Percentiles rank a stretch among this genome's conserved stretches.
Conservation (phyloP, 2,888 invertebrate genomes). For the Apamea monoglypha region DNA sequence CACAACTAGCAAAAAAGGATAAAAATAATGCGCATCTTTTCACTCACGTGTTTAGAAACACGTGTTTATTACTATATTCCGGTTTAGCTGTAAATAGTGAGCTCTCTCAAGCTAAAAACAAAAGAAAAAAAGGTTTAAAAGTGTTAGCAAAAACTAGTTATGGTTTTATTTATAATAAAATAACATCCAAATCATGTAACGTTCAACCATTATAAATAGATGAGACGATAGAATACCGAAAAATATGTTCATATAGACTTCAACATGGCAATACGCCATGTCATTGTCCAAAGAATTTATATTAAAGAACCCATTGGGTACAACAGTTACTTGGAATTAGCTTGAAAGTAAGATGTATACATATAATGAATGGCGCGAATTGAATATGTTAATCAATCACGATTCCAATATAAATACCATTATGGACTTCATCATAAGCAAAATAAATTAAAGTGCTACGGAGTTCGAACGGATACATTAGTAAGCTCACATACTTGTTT, state of each 20-base stretch:
- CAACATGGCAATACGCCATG: background rate
- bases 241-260: background rate
- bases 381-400: conserved; percentile 33
- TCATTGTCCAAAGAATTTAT: background rate
- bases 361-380: background rate
- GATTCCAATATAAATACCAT: conserved; percentile 29
- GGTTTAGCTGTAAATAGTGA: background rate
- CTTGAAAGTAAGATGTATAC: conserved; percentile 10
- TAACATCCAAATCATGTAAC: background rate
- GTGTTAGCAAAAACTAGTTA: conserved; percentile 17
- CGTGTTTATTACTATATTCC: conserved; percentile 1
- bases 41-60: background rate
- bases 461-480: conserved; percentile 12
- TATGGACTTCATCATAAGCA: background rate
- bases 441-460: conserved; percentile 5
- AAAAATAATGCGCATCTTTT: background rate
- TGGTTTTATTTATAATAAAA: conserved; percentile 8
- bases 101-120: background rate
- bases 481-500: conserved; percentile 11
- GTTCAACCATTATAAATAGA: background rate
- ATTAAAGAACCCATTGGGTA: background rate
- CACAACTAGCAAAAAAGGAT: background rate
- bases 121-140: background rate
- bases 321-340: conserved; percentile 2
- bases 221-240: background rate